phyloP scores from a whole-genome alignment of 2,888 invertebrate species.

The Esperia sulphurella region DNA sequence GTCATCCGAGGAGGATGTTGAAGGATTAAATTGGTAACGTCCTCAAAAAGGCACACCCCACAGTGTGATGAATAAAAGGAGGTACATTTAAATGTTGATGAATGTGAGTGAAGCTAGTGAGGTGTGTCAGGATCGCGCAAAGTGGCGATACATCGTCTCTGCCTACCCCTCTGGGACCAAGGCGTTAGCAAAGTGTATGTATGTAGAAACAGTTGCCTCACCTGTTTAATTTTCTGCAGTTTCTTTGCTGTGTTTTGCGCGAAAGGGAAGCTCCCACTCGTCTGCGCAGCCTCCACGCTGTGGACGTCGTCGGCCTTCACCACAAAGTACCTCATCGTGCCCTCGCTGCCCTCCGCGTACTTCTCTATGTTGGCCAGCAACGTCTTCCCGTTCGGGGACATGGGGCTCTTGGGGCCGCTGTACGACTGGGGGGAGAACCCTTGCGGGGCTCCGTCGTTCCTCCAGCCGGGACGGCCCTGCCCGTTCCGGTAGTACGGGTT shows the following conservation, averaged over 20 bases:
- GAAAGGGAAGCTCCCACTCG: constrained; percentile 78
- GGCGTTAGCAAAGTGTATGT: no score
- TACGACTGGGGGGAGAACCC: constrained; percentile 46
- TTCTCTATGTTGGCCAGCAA: constrained; percentile 62
- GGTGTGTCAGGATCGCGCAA: no score
- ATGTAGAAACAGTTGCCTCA: no score
- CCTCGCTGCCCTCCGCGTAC: constrained; percentile 33
- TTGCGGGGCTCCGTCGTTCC: constrained; percentile 33
- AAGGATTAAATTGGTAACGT: no score
- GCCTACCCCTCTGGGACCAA: no score
- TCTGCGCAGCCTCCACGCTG: constrained; percentile 77
- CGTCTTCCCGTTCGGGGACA: constrained; percentile 58
- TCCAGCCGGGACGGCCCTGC: constrained; percentile 37
- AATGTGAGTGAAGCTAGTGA: no score
- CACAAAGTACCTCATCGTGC: constrained; percentile 73
- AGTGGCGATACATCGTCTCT: no score
- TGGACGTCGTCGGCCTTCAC: constrained; percentile 80
- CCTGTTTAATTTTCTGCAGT: constrained; percentile 79
- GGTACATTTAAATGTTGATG: no score
- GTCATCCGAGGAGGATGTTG: no score
- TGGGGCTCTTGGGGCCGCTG: constrained; percentile 48
- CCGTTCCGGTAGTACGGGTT: constrained; percentile 37
- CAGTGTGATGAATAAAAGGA: no score
- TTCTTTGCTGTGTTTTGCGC: constrained; percentile 81
- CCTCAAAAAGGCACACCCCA: no score